Base-by-base conservation (phyloP, 2,888 invertebrate species). In the Parasteatoda lunata region DNA sequence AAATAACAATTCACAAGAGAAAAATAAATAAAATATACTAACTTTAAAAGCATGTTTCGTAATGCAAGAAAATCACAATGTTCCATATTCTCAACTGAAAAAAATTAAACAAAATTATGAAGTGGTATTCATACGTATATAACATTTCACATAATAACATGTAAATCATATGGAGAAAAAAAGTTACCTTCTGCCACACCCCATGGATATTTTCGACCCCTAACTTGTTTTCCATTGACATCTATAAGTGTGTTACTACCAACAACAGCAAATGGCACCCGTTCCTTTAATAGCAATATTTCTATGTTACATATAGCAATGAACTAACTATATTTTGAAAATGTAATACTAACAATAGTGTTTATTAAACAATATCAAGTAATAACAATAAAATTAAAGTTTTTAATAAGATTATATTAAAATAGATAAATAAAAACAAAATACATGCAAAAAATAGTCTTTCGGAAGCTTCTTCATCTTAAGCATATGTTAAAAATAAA, bases 61-160 rank as follows among this genome's bases (percentile, higher is more conserved):
- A 99, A 94, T 45, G 99, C 98, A 91, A 99, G 95, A 93, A 99
- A 99, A 93, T 99, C 99, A 93, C 99, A 99, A 93, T 99, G 99
- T 91, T 98, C 97, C 91, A 99, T 93, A 92, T 99, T 99, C 93
- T 99, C 99, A 89, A 99, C 99, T 92, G 90, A 64, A 91, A 83
- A 68, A 13, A 72, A 30, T 30, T 30, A 30, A 30, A 30, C 30
- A 54, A 48, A 66, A 65, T 7, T 49, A 64, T 45, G 15, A 59
- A 70, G 59, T 47, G n/a, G 11, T 49, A 65, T 49, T 59, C 7
- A 59, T 13, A 9, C 4, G 59, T 7, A 4, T 7, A 7, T 59
- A 9, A 11, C 59, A 59, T 59, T 59, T n/a, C n/a, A 8, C n/a
- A 59, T 59, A 59, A 59, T n/a, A 59, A 59, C 9, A 8, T 59